phyloP scores from a whole-genome alignment of 2,888 invertebrate genomes.

The Orchesellides sinensis region DNA sequence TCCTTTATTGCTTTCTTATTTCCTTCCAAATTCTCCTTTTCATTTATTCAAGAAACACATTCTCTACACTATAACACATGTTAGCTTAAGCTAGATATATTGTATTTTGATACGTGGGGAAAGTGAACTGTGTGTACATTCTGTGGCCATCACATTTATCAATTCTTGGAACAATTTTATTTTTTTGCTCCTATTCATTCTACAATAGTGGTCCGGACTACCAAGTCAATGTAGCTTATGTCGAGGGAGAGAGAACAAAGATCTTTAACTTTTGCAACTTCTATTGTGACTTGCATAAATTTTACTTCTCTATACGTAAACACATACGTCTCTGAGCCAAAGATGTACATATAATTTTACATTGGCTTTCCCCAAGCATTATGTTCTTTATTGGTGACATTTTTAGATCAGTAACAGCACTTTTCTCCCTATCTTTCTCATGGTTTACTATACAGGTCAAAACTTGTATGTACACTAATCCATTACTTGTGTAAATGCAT shows the following conservation, averaged over 20 bases:
- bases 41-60: neutral
- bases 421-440: slow-evolving; percentile 10
- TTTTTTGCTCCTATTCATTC: neutral
- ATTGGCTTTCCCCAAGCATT: slow-evolving; percentile 21
- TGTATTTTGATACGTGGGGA: too few relatives aligned
- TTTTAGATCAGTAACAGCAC: slow-evolving; percentile 43
- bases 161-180: neutral
- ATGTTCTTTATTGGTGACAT: slow-evolving; percentile 51
- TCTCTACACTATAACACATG: too few relatives aligned
- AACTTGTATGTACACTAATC: slow-evolving; percentile 39
- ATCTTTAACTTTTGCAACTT: neutral
- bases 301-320: slow-evolving; percentile 20
- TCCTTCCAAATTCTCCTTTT: slow-evolving; percentile 5
- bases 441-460: slow-evolving; percentile 49
- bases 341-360: slow-evolving; percentile 26
- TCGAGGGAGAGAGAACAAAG: slow-evolving; percentile 16
- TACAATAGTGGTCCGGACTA: neutral
- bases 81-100: too few relatives aligned
- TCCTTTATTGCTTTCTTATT: neutral
- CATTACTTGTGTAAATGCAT: neutral
- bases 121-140: neutral
- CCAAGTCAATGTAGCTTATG: neutral
- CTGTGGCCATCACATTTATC: neutral
- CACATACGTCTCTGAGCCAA: neutral
- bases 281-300: slow-evolving; percentile 32